Percentiles rank a stretch among this genome's conserved stretches.
Conservation (phyloP, 2,888 invertebrate species). For the Melanostoma mellinum region DNA sequence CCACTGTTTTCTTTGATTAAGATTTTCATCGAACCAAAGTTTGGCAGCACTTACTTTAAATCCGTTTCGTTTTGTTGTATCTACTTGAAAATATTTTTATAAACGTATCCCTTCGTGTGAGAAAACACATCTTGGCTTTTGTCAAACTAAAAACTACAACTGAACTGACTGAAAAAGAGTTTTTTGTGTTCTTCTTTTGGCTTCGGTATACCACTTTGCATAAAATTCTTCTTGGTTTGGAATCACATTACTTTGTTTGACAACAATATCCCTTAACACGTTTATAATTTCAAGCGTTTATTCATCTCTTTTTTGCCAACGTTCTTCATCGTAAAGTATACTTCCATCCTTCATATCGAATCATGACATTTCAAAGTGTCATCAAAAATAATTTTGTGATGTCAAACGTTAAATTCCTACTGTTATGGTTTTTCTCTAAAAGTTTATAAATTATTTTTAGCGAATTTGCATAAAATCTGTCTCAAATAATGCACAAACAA, state of each 20-base stretch:
- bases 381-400: constrained; percentile 53
- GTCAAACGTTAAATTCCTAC: constrained; percentile 33
- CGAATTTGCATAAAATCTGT: not conserved
- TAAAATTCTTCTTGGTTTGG: constrained; percentile 3
- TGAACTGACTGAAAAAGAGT: too few species aligned
- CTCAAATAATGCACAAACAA: constrained; percentile 49
- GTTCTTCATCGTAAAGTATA: not conserved
- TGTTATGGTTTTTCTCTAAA: constrained; percentile 59
- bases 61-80: too few species aligned
- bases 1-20: too few species aligned
- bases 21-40: too few species aligned
- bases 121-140: too few species aligned
- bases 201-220: constrained; percentile 5
- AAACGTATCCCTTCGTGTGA: too few species aligned
- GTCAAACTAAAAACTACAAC: too few species aligned
- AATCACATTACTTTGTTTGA: constrained; percentile 51
- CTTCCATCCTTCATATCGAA: constrained; percentile 13
- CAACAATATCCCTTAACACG: constrained; percentile 44
- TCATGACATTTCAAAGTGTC: constrained; percentile 65
- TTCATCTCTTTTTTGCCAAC: not conserved
- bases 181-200: not conserved
- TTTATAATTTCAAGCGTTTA: not conserved
- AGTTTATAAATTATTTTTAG: constrained; percentile 18
- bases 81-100: too few species aligned
- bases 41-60: too few species aligned